These are phyloP conservation scores for Microtus pennsylvanicus DNA, from an alignment of 2,113 vertebrate species.

Conservation along the genomic window DNA sequence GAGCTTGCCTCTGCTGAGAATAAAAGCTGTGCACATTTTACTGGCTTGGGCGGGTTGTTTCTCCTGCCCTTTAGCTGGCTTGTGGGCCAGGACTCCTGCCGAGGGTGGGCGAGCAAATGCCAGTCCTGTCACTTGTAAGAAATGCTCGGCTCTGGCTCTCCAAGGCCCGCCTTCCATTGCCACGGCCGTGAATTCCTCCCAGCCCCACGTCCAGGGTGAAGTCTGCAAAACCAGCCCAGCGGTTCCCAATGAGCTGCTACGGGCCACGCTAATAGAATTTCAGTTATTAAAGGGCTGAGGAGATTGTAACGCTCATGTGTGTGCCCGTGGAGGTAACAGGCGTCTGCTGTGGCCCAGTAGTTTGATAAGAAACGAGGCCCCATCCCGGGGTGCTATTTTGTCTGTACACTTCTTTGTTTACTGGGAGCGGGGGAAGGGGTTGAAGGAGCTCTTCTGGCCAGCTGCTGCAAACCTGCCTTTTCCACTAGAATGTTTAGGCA, in stretches of 20 bases:
- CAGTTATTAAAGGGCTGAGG: not conserved
- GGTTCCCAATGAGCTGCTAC: conserved; percentile 4
- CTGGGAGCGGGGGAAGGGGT: not conserved
- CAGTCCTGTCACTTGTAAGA: conserved; percentile 3
- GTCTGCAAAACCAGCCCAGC: conserved; percentile 7
- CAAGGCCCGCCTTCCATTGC: not conserved
- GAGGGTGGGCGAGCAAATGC: conserved; percentile 31
- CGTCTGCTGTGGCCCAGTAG: not conserved
- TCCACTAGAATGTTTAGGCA: not conserved
- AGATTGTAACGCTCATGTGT: not conserved
- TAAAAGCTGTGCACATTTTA: not conserved
- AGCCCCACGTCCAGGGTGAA: not conserved
- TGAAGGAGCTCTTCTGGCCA: not conserved
- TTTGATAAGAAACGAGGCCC: not conserved
- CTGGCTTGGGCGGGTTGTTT: not conserved
- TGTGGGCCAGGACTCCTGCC: conserved; percentile 36
- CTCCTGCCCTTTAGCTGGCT: not conserved
- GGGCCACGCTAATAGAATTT: conserved; percentile 15
- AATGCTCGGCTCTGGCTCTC: conserved; percentile 48
- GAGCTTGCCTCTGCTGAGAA: not conserved
- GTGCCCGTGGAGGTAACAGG: not conserved
- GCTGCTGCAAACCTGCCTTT: conserved; percentile 14
- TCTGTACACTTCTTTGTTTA: not conserved
- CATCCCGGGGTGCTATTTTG: not conserved
- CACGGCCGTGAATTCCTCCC: conserved; percentile 26